Base-by-base conservation (phyloP, 2,888 invertebrate species). In the Dicranocentrus wangi region DNA sequence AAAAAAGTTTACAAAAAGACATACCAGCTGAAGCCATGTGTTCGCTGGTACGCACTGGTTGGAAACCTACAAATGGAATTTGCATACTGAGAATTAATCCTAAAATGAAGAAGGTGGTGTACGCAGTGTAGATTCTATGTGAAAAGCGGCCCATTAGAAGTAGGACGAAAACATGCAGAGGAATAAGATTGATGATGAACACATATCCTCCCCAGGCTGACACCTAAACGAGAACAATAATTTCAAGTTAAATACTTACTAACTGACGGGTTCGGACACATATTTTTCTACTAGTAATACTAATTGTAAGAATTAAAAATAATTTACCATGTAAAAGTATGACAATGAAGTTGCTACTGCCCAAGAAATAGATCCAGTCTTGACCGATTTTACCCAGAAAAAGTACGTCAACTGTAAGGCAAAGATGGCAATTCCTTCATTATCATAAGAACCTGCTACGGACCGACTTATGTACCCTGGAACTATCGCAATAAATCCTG, bases 121-220 rank as follows among this genome's bases (percentile, higher is more conserved):
- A 99, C 88, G 98, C 98, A 87, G 95, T 95, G 88, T 98, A 96
- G 65, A 98, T 90, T 65, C 97, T 92, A 88, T 94, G 93, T 0
- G 98, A 98, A 90, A 94, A 99, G 71, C 98, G 91, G 51, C 98
- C 99, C 97, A 99, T 98, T 60, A 98, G 90, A 58, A 99, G 90
- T 51, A 99, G 90, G 1, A 94, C 94, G 90, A 99, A 98, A 2
- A 98, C 98, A 88, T 99, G 99, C 13, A 99, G 92, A 0, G 99
- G 99, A 86, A 99, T 99, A 88, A 99, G 90, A 90, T 99, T 99
- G 88, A 99, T 99, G 87, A 99, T 99, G 89, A 99, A 99, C 51
- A 99, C 99, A 88, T 99, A 99, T 84, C 99, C 99, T 87, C 99
- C 99, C 99, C 99, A 99, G 85, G 99, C 99, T 83, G 98, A 99